Evolutionary conservation across 2,113 vertebrate genomes (phyloP).

Genomic region (Heptranchias perlo): DNA sequence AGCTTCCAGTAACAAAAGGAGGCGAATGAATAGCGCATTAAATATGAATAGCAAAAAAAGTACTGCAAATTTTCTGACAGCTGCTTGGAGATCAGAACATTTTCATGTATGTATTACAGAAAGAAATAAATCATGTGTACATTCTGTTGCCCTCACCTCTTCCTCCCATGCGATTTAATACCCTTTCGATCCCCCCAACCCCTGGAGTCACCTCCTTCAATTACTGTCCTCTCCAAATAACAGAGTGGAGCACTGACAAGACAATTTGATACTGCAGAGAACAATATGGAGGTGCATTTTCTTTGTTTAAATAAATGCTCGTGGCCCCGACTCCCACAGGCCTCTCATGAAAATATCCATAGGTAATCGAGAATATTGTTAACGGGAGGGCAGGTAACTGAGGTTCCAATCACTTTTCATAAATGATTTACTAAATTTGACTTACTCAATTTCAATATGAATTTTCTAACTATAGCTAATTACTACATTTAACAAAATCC

Average conservation of each 20-base stretch:
- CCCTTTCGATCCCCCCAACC: too few relatives aligned
- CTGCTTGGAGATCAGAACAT: background rate
- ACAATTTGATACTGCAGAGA: background rate
- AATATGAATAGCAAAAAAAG: background rate
- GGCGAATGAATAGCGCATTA: background rate
- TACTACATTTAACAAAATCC: background rate
- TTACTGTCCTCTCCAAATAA: too few relatives aligned
- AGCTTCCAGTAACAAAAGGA: background rate
- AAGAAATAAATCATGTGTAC: background rate
- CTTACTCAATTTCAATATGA: background rate
- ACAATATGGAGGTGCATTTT: background rate
- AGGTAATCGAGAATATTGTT: background rate
- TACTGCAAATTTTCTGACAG: background rate
- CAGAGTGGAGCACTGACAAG: background rate
- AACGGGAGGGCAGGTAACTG: background rate
- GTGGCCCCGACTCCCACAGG: background rate
- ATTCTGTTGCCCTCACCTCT: background rate
- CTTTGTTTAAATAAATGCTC: background rate
- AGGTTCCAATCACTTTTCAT: background rate
- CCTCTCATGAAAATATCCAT: background rate
- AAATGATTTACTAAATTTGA: background rate
- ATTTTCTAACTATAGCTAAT: background rate
- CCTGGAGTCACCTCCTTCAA: too few relatives aligned
- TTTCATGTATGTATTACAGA: background rate
- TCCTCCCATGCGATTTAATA: background rate